A percentile compares a stretch with the other conserved stretches of the same genome.
phyloP scores from a whole-genome alignment of 2,888 invertebrate genomes.

The Invenusta paracnida region DNA sequence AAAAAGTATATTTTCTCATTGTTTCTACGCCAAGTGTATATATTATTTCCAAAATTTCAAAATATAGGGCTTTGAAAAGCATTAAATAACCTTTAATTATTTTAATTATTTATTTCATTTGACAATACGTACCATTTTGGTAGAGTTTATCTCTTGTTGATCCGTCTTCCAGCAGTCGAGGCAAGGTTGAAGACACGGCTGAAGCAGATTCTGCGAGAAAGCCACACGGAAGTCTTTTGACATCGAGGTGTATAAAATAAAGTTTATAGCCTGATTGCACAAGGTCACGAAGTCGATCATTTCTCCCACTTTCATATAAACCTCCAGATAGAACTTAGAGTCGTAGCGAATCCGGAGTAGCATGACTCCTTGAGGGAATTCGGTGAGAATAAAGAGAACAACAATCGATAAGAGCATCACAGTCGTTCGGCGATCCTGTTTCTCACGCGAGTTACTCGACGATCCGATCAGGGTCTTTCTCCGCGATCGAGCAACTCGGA shows the following conservation, averaged over 20 bases:
- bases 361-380: constrained; percentile 73
- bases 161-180: no score
- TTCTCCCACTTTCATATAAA: constrained; percentile 68
- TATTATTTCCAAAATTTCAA: no score
- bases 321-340: constrained; percentile 67
- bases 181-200: no score
- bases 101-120: no score
- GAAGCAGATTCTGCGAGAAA: constrained; percentile 51
- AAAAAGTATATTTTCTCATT: no score
- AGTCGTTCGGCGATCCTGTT: constrained; percentile 68
- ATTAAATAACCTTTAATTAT: no score
- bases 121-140: no score
- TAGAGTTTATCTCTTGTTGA: no score
- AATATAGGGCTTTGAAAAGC: no score
- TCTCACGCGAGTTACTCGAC: constrained; percentile 49
- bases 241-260: constrained; percentile 87
- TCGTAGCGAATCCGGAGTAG: constrained; percentile 74
- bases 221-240: constrained; percentile 77
- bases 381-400: constrained; percentile 78
- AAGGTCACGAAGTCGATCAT: constrained; percentile 83
- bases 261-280: constrained; percentile 84
- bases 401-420: constrained; percentile 82
- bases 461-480: constrained; percentile 51
- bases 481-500: constrained; percentile 58
- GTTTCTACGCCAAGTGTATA: no score